These are phyloP conservation scores for Microchirus variegatus DNA, from an alignment of 2,797 vertebrate species.

Conservation along the genomic window DNA sequence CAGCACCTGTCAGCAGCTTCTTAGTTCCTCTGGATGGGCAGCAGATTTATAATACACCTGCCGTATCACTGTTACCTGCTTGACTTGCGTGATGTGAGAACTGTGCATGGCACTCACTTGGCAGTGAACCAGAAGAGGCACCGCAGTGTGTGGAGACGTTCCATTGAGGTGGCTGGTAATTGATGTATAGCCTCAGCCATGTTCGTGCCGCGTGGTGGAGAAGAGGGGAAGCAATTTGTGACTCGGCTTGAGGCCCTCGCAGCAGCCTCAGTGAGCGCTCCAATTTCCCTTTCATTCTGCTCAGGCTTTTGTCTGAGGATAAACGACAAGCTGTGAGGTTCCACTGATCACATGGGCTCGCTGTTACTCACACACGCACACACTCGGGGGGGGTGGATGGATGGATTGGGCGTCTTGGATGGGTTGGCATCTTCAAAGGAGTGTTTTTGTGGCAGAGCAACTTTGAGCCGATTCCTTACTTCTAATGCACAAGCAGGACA, in stretches of 20 bases:
- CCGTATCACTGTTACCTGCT: slow-evolving; percentile 39
- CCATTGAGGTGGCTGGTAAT: slow-evolving; percentile 63
- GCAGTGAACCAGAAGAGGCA: slow-evolving; percentile 60
- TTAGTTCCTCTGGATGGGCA: slow-evolving; percentile 57
- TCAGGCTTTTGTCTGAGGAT: slow-evolving; percentile 69
- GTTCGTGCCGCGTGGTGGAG: slow-evolving; percentile 59
- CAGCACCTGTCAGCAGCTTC: slow-evolving; percentile 56
- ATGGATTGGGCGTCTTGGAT: slow-evolving; percentile 44
- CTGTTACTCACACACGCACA: slow-evolving; percentile 38
- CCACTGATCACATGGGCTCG: slow-evolving; percentile 56
- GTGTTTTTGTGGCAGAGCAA: slow-evolving; percentile 45
- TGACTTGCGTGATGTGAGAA: slow-evolving; percentile 45
- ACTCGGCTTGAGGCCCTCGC: slow-evolving; percentile 66
- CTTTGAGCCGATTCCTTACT: slow-evolving; percentile 45
- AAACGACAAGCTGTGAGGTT: slow-evolving; percentile 67
- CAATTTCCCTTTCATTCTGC: slow-evolving; percentile 68
- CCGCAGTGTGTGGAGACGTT: slow-evolving; percentile 61
- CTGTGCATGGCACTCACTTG: slow-evolving; percentile 45
- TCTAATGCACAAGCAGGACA: slow-evolving; percentile 39
- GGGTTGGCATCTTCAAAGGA: slow-evolving; percentile 33
- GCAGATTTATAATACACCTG: slow-evolving; percentile 61
- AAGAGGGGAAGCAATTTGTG: slow-evolving; percentile 72
- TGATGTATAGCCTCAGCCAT: slow-evolving; percentile 67
- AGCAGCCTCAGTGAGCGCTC: slow-evolving; percentile 59
- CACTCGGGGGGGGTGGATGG: background rate